Evolutionary conservation across 2,888 invertebrate species (phyloP).

Genomic region (Caenorhabditis sp.): DNA sequence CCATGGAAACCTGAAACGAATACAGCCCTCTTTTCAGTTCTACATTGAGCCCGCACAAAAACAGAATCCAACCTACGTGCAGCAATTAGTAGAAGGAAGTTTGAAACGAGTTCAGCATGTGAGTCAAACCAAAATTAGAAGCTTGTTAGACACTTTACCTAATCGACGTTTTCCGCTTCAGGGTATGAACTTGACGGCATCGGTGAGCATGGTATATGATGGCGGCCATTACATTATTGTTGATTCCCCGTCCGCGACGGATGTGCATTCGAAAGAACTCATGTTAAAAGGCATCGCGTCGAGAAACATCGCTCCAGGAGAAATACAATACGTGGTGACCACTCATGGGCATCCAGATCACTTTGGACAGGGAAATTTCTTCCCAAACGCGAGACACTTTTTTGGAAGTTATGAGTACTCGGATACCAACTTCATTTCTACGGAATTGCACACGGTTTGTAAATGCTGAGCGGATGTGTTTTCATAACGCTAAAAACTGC

Average conservation of each 20-base stretch:
- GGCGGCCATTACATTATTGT: slow-evolving; percentile 79
- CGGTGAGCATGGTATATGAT: slow-evolving; percentile 79
- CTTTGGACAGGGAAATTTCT: slow-evolving; percentile 79
- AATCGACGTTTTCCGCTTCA: slow-evolving; percentile 54
- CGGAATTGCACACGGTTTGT: slow-evolving; percentile 72
- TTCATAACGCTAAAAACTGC: background rate
- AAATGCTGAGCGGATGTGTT: too few relatives aligned
- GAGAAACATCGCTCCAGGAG: slow-evolving; percentile 73
- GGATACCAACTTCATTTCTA: slow-evolving; percentile 75
- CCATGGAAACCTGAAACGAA: slow-evolving; percentile 20
- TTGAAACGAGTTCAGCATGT: slow-evolving; percentile 71
- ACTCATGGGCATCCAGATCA: slow-evolving; percentile 82
- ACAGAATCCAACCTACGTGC: slow-evolving; percentile 71
- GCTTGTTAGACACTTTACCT: slow-evolving; percentile 33
- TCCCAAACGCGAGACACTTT: slow-evolving; percentile 81
- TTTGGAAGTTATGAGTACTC: slow-evolving; percentile 80
- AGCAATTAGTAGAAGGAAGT: slow-evolving; percentile 73
- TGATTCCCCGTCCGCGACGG: slow-evolving; percentile 80
- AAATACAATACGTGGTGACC: slow-evolving; percentile 78
- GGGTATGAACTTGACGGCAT: slow-evolving; percentile 73
- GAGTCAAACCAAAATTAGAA: slow-evolving; percentile 49
- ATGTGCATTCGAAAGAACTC: slow-evolving; percentile 75
- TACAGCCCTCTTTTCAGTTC: slow-evolving; percentile 61
- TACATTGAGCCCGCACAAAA: slow-evolving; percentile 73
- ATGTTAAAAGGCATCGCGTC: slow-evolving; percentile 75